Evolutionary conservation across 2,113 vertebrate genomes (phyloP).

Genomic region (Pachyramphus minor): DNA sequence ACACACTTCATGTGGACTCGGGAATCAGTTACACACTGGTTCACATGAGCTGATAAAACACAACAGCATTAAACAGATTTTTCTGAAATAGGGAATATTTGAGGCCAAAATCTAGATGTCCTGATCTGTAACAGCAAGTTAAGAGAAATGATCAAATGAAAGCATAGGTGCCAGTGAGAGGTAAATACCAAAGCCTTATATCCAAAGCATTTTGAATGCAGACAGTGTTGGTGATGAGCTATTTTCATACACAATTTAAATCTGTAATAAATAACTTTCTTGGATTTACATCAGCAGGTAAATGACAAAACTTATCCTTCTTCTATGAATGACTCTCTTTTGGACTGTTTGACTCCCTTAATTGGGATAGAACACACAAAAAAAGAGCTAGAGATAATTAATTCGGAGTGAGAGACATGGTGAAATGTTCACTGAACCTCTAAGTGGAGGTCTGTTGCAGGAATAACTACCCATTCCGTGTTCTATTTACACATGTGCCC

Average conservation of each 20-base stretch:
- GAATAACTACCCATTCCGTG: not conserved
- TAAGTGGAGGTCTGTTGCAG: not conserved
- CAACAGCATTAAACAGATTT: not conserved
- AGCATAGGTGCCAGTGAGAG: not conserved
- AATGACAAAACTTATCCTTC: not conserved
- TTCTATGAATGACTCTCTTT: not conserved
- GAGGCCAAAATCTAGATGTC: not conserved
- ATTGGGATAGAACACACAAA: not conserved
- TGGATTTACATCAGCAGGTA: not conserved
- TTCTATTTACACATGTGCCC: not conserved
- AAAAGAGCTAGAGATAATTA: not conserved
- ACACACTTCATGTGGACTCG: not conserved
- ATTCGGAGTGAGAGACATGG: not conserved
- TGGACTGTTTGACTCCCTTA: not conserved
- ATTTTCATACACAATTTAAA: not conserved
- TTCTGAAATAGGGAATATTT: not conserved
- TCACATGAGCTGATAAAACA: not conserved
- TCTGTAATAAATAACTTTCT: not conserved
- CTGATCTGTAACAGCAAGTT: not conserved
- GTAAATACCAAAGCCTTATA: not conserved
- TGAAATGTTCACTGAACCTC: not conserved
- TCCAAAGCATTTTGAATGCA: not conserved
- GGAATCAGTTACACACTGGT: not conserved
- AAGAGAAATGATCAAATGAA: not conserved
- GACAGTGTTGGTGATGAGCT: not conserved